phyloP scores from a whole-genome alignment of 2,797 vertebrate species.

The Scleropages formosus region DNA sequence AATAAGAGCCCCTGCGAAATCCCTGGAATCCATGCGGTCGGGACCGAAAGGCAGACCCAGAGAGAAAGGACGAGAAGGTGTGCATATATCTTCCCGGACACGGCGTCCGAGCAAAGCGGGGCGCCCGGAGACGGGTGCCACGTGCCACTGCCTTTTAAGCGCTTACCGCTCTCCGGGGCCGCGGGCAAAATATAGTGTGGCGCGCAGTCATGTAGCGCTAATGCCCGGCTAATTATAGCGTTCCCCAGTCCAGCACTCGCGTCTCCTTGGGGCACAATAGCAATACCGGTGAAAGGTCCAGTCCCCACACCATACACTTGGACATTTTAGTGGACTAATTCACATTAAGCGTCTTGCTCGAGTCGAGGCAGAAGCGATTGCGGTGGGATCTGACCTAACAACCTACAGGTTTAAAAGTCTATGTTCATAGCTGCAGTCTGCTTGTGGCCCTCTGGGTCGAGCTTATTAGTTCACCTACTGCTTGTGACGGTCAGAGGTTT shows the following conservation, averaged over 20 bases:
- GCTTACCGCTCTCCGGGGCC: background rate
- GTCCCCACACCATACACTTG: too few species aligned
- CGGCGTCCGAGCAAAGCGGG: background rate
- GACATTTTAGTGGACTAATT: too few species aligned
- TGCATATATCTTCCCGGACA: background rate
- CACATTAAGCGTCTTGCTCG: too few species aligned
- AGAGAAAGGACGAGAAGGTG: background rate
- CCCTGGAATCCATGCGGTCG: background rate
- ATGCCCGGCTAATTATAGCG: slow-evolving; percentile 27
- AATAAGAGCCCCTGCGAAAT: background rate
- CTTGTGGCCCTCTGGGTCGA: too few species aligned
- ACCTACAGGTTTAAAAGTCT: too few species aligned
- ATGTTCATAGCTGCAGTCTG: too few species aligned
- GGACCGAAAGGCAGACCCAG: background rate
- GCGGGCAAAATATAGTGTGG: background rate
- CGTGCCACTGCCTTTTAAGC: slow-evolving; percentile 12
- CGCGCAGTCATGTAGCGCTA: slow-evolving; percentile 25
- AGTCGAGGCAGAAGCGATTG: too few species aligned
- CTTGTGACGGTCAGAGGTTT: too few species aligned
- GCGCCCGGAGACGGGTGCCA: background rate
- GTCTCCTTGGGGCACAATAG: background rate
- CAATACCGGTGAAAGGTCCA: background rate
- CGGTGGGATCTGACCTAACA: too few species aligned
- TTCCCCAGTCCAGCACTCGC: background rate
- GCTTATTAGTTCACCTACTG: too few species aligned